Evolutionary conservation across 1,140 invertebrate genomes (phyloP).

Genomic region (Apis cerana): DNA sequence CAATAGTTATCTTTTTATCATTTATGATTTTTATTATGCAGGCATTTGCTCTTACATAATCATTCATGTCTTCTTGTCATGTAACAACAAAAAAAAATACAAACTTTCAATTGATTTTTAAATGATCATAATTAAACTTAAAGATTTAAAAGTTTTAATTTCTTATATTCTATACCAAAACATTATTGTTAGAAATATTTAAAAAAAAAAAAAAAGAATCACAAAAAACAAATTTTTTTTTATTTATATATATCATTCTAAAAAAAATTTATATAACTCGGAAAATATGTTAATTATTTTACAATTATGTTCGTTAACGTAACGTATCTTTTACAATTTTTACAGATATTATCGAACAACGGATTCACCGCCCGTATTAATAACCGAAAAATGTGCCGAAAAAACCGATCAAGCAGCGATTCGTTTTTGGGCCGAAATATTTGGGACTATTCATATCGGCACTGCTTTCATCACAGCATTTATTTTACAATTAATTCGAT

Average conservation of each 20-base stretch:
- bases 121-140: not conserved
- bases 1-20: not conserved
- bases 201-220: not conserved
- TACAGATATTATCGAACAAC: constrained; percentile 83
- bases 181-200: not conserved
- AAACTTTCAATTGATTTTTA: not conserved
- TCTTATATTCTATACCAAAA: not conserved
- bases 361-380: constrained; percentile 82
- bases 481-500: constrained; percentile 83
- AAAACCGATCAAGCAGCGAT: constrained; percentile 83
- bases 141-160: not conserved
- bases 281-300: not conserved
- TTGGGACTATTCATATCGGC: constrained; percentile 83
- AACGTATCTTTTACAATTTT: constrained; percentile 29
- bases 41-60: constrained; percentile 16
- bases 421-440: constrained; percentile 86
- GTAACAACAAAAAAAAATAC: constrained; percentile 11
- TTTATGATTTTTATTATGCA: constrained; percentile 18
- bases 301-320: constrained; percentile 1
- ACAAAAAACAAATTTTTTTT: not conserved
- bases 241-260: not conserved
- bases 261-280: not conserved
- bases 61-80: not conserved
- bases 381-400: constrained; percentile 82
- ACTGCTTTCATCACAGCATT: constrained; percentile 84